phyloP scores from a whole-genome alignment of 2,113 vertebrate species.

The Centrocercus urophasianus region DNA sequence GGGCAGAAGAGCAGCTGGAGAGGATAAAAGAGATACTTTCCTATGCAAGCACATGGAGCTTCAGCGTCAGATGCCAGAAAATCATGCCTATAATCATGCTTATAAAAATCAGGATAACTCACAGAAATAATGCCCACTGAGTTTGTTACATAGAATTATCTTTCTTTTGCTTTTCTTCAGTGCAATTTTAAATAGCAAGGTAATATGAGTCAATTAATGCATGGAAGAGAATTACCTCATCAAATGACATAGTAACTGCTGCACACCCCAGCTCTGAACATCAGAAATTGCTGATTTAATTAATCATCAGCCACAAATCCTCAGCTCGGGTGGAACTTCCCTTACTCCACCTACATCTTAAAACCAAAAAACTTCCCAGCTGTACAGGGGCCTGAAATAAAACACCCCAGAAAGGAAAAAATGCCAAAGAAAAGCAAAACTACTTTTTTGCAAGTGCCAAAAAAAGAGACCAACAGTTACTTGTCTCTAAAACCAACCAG shows the following conservation, averaged over 20 bases:
- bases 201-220: slow-evolving; percentile 30
- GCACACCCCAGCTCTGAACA: not conserved
- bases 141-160: rapidly evolving
- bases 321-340: not conserved
- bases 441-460: not conserved
- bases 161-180: not conserved
- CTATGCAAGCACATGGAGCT: not conserved
- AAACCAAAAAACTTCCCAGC: not conserved
- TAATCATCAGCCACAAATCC: not conserved
- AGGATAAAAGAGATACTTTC: not conserved
- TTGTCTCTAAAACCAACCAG: not conserved
- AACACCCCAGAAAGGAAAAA: not conserved
- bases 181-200: slow-evolving; percentile 39
- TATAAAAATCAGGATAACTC: not conserved
- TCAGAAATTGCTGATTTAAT: not conserved
- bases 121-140: not conserved
- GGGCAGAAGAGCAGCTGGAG: not conserved
- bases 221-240: not conserved
- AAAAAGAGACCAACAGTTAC: not conserved
- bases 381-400: not conserved
- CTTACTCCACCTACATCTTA: not conserved
- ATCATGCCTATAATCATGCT: not conserved
- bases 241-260: slow-evolving; percentile 5
- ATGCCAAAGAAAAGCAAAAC: not conserved
- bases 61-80: not conserved